Base-by-base conservation (phyloP, 2,113 vertebrate species). In the Mobula birostris region DNA sequence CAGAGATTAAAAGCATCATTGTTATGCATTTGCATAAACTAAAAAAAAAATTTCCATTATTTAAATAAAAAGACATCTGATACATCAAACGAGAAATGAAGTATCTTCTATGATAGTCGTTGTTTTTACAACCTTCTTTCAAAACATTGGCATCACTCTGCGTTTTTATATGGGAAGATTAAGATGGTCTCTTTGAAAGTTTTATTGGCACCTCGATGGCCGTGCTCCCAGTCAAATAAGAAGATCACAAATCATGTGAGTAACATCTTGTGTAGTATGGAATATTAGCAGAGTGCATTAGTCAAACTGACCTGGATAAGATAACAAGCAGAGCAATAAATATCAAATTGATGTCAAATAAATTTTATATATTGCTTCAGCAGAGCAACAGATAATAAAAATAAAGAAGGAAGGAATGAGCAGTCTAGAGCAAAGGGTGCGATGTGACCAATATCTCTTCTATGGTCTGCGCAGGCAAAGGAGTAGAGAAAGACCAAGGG, bases 271-370 rank as follows among this genome's bases (percentile, higher is more conserved):
- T 74, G 68, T 11, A 6, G 40, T 1, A 56, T 74, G 68, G 68
- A 93, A 93, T 93, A 93, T 93, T 93, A 93, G 70, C 36, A 76
- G 66, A 74, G 91, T 56, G 40, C 40, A 48, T 93, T 93, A 74
- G 91, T 93, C 91, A 93, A 93, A 74, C 68, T 93, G 91, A 93
- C 66, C 91, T 93, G 91, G 68, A 93, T 72, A 93, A 74, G 91
- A 93, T 74, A 93, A 93, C 70, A 93, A 93, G 61, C 91, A 74
- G 68, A 48, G 91, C 91, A 93, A 93, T 93, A 93, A 93, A 93
- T 93, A 74, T 93, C 70, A 93, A 93, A 76, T 48, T 72, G 19
- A 56, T 74, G 91, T 93, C 68, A 56, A 93, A 74, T 93, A 93
- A 74, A 76, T 74, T 21, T 93, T 93, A 93, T 48, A 93, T 74